Evolutionary conservation across 2,113 vertebrate genomes (phyloP).

Genomic region (Rhombomys opimus): DNA sequence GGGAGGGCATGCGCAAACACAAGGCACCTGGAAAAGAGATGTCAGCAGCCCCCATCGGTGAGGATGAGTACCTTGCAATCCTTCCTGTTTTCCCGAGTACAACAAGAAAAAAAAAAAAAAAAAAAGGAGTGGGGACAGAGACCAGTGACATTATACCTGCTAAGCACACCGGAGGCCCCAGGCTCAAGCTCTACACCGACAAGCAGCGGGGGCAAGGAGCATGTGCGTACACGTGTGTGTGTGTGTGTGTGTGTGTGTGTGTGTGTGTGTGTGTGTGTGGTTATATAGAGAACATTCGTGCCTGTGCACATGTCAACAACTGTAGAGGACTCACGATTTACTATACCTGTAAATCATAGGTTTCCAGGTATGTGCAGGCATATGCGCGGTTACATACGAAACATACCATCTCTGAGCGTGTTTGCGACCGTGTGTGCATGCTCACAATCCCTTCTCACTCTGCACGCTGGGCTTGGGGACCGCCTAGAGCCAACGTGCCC

Average conservation of each 20-base stretch:
- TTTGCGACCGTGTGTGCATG: fast-evolving
- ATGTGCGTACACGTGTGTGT: not conserved
- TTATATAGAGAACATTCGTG: not conserved
- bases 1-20: not conserved
- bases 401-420: not conserved
- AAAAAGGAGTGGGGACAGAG: not conserved
- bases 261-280: no score
- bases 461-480: not conserved
- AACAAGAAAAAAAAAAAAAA: not conserved
- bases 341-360: not conserved
- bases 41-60: not conserved
- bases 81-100: not conserved
- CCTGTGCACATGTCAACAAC: not conserved
- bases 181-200: not conserved
- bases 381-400: not conserved
- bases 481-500: fast-evolving
- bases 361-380: not conserved
- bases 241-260: no score
- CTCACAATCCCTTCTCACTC: not conserved
- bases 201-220: not conserved
- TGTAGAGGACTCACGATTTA: not conserved
- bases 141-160: no score
- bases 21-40: not conserved
- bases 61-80: not conserved
- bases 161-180: not conserved